Evolutionary conservation across 2,888 invertebrate species (phyloP).

Genomic region (Sarcophaga caerulescens): DNA sequence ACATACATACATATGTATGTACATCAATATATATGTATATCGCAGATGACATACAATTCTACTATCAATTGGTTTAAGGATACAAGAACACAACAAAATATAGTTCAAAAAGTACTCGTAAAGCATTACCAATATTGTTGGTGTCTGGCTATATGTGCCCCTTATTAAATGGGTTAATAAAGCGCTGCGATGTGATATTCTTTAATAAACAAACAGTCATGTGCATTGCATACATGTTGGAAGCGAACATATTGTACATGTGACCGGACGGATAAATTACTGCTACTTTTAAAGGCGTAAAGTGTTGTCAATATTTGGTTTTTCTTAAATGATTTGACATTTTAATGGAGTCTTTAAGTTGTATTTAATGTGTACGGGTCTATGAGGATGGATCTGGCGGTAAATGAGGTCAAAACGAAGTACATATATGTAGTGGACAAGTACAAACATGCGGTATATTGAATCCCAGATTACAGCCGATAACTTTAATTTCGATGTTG

Average conservation of each 20-base stretch:
- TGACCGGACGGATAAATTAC: not conserved
- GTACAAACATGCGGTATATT: too few species aligned
- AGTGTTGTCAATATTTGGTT: not conserved
- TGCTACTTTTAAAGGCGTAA: not conserved
- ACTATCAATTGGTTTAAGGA: not conserved
- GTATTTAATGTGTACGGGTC: too few species aligned
- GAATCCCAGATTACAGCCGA: too few species aligned
- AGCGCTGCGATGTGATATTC: not conserved
- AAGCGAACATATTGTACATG: slow-evolving; percentile 48
- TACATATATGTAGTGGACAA: too few species aligned
- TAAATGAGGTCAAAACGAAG: too few species aligned
- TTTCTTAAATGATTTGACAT: not conserved
- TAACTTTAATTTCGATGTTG: too few species aligned
- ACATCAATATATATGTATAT: too few species aligned
- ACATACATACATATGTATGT: too few species aligned
- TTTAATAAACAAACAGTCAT: slow-evolving; percentile 37
- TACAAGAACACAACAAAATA: not conserved
- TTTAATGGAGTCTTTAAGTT: too few species aligned
- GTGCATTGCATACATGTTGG: slow-evolving; percentile 49
- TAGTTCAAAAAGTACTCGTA: not conserved
- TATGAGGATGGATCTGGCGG: too few species aligned
- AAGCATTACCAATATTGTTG: not conserved
- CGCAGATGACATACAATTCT: not conserved
- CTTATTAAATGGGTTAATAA: slow-evolving; percentile 46
- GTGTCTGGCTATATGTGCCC: not conserved